phyloP scores from a whole-genome alignment of 2,113 vertebrate species.

The Calyptommatus sinebrachiatus region DNA sequence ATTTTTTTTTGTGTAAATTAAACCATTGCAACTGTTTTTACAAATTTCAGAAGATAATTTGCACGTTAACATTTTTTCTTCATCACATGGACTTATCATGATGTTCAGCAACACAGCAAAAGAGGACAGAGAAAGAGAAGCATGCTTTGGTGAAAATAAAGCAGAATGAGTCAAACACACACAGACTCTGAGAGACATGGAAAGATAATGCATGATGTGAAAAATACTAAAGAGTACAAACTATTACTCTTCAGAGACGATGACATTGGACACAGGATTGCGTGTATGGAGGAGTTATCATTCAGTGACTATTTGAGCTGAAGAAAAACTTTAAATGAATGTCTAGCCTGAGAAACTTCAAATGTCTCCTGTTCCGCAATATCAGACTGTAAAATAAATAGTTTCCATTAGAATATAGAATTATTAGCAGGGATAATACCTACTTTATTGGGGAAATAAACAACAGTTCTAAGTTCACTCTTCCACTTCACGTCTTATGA shows the following conservation, averaged over 20 bases:
- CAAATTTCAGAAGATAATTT: no score
- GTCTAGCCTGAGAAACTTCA: background rate
- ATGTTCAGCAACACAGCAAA: background rate
- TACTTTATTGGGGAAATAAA: conserved; percentile 65
- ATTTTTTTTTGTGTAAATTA: background rate
- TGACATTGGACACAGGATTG: conserved; percentile 2
- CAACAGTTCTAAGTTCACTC: conserved; percentile 65
- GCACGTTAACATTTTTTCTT: background rate
- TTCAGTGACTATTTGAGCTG: background rate
- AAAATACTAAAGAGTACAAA: background rate
- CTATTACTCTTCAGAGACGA: background rate
- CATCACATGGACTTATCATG: background rate
- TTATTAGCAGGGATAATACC: conserved; percentile 70
- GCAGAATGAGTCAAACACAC: background rate
- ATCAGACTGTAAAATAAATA: background rate
- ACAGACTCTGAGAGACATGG: background rate
- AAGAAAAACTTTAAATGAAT: background rate
- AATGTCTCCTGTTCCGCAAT: background rate
- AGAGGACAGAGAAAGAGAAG: background rate
- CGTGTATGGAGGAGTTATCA: no score
- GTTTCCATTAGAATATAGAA: conserved; percentile 14
- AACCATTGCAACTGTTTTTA: background rate
- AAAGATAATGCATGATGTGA: conserved; percentile 20
- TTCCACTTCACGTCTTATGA: conserved; percentile 68
- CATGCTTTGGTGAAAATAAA: conserved; percentile 21